These are phyloP conservation scores for Platycnemis pennipes DNA, from an alignment of 2,888 invertebrate species.

Conservation along the genomic window DNA sequence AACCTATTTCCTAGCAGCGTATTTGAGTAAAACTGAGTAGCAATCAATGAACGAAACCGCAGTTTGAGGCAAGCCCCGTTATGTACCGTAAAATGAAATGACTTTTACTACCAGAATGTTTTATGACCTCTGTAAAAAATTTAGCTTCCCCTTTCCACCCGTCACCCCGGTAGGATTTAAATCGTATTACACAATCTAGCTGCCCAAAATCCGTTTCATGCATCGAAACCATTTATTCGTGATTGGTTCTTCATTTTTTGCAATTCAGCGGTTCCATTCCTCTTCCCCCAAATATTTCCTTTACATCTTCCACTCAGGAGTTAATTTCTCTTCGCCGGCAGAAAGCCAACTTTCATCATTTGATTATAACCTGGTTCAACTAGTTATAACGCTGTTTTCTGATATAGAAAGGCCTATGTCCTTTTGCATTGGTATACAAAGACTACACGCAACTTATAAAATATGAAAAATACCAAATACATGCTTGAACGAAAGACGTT, in stretches of 20 bases:
- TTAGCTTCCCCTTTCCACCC: not conserved
- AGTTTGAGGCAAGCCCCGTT: slow-evolving; percentile 6
- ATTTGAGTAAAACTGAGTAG: slow-evolving; percentile 8
- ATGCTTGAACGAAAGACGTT: no score
- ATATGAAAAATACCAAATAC: no score
- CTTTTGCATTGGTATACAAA: no score
- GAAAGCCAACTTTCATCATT: no score
- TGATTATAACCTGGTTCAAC: not conserved
- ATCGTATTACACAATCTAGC: not conserved
- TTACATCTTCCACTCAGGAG: not conserved
- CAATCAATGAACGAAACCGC: slow-evolving; percentile 5
- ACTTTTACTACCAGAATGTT: slow-evolving; percentile 26
- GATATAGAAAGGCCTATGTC: no score
- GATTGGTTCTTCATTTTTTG: not conserved
- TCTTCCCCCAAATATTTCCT: not conserved
- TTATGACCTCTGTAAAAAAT: slow-evolving; percentile 21
- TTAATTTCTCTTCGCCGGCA: not conserved
- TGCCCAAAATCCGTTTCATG: not conserved
- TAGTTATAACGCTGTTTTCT: no score
- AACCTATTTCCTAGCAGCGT: slow-evolving; percentile 22
- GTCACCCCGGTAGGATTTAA: not conserved
- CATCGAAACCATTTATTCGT: not conserved
- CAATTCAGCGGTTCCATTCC: not conserved
- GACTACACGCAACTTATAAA: no score
- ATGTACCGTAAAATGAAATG: slow-evolving; percentile 16